Evolutionary conservation across 2,888 invertebrate species (phyloP), one percentile per base, ranked within the genome.

Genomic region (Bugula neritina): DNA sequence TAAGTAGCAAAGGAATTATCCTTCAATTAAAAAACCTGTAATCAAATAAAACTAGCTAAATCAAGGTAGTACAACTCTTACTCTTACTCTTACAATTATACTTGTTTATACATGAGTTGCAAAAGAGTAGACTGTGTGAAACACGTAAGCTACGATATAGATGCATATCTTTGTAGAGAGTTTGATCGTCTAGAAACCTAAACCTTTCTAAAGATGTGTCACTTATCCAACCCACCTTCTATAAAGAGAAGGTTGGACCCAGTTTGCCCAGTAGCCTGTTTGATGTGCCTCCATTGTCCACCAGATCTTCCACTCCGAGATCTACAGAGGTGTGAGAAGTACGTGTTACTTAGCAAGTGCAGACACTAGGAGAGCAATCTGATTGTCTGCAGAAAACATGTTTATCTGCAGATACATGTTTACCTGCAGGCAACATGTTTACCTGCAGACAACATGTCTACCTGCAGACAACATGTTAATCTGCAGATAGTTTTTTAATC

Each of bases 281-380:
- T 63, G 31, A 63, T 63, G 31, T 63, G 63, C n/a, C 63, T 63
- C 63, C 63, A 63, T 34, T 63, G 63, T 31, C 63, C 63, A 3
- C 63, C 63, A 13, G 63, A 63, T n/a, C 63, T 25, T 27, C 63
- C 63, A 34, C 63, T 63, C 10, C 63, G 27, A 63, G 63, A 29
- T 27, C 63, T 63, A 27, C 23, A 57, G 5, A 57, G 3, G 25
- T 25, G 23, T 13, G 10, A 52, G 52, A 21, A 13, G 52, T 10
- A 52, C 10, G 21, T 52, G 21, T 52, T 13, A 21, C 52, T 13
- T 52, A 52, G 10, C 52, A 52, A 52, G 52, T n/a, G 52, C 21
- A 21, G 52, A 52, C 10, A 52, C 52, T 13, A 52, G 10, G 10
- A 21, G 21, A 52, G 21, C 52, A 52, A 52, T n/a, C n/a, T n/a